These are phyloP conservation scores for Scrobipalpa costella DNA, from an alignment of 2,888 invertebrate genomes.

Conservation along the genomic window DNA sequence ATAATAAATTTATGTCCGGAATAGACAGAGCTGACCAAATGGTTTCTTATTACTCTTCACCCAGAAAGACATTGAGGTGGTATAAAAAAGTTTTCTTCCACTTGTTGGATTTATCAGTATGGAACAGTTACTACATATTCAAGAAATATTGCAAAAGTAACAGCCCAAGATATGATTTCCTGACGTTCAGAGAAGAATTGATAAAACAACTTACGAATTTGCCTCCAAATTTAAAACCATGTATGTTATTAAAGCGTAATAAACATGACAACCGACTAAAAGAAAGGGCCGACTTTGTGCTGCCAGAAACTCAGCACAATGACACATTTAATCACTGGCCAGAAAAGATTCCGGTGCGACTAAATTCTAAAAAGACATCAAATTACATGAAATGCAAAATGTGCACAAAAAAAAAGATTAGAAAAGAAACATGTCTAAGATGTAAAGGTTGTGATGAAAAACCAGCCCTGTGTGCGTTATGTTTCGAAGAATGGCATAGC, in stretches of 20 bases:
- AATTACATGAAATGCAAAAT: constrained; percentile 25
- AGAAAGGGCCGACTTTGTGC: too few relatives aligned
- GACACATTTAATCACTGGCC: background rate
- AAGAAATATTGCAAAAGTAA: constrained; percentile 14
- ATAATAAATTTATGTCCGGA: constrained; percentile 33
- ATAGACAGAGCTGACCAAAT: constrained; percentile 32
- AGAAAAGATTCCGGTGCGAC: too few relatives aligned
- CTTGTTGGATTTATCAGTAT: constrained; percentile 21
- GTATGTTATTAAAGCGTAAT: too few relatives aligned
- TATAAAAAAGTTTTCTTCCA: constrained; percentile 31
- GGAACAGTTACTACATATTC: constrained; percentile 23
- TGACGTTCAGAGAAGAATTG: constrained; percentile 12
- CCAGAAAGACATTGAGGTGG: constrained; percentile 31
- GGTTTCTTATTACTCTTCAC: constrained; percentile 33
- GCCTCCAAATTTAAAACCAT: background rate
- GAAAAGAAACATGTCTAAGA: constrained; percentile 26
- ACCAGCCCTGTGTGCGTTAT: constrained; percentile 26
- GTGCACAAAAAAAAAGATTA: constrained; percentile 24
- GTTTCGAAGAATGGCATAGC: constrained; percentile 30
- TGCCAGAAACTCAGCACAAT: too few relatives aligned
- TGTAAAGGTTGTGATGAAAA: constrained; percentile 28
- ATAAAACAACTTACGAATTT: background rate
- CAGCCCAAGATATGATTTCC: constrained; percentile 1
- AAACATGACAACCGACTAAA: too few relatives aligned
- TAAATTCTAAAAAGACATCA: too few relatives aligned